Evolutionary conservation across 2,113 vertebrate species (phyloP).

Genomic region (Rhinolophus sinicus): DNA sequence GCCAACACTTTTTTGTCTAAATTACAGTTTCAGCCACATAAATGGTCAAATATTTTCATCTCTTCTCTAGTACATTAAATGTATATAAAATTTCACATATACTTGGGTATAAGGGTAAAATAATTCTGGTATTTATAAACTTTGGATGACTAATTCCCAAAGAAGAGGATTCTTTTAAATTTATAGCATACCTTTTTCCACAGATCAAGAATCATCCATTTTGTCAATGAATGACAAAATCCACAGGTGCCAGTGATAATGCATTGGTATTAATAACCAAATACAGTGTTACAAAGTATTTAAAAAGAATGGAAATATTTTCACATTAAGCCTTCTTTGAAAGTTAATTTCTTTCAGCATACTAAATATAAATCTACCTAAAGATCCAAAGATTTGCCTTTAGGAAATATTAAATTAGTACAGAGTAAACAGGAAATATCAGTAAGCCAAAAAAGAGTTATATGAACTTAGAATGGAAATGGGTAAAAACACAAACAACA

Average conservation of each 20-base stretch:
- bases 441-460: background rate
- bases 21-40: background rate
- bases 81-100: background rate
- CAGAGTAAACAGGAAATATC: conserved; percentile 35
- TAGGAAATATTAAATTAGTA: conserved; percentile 32
- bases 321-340: background rate
- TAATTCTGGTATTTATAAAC: conserved; percentile 33
- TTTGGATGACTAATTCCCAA: conserved; percentile 43
- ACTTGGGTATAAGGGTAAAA: conserved; percentile 10
- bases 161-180: background rate
- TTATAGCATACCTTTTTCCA: conserved; percentile 1
- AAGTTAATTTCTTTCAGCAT: conserved; percentile 57
- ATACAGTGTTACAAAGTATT: background rate
- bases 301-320: conserved; percentile 15
- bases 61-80: background rate
- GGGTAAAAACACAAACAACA: background rate
- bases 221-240: conserved; percentile 3
- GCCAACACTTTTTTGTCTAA: background rate
- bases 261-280: background rate
- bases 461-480: background rate
- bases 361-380: background rate
- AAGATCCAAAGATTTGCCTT: conserved; percentile 30
- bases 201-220: background rate
- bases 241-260: background rate
- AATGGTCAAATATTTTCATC: conserved; percentile 12